Percentiles rank a stretch among this genome's conserved stretches.
Evolutionary conservation across 2,797 vertebrate species (phyloP).

Genomic region (Eulemur rubriventer): DNA sequence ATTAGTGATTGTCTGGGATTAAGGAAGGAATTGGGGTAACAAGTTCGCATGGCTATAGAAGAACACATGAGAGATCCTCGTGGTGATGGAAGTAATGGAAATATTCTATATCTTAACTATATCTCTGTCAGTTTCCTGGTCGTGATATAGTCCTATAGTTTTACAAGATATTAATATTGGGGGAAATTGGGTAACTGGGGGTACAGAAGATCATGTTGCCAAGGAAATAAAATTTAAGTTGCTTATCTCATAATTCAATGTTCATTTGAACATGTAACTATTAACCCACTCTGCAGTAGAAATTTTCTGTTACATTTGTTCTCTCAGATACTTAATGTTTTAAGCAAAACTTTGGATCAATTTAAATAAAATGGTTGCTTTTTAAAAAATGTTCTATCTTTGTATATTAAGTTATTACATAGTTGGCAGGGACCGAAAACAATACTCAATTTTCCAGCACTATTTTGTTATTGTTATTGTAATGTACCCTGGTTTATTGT

Average conservation of each 20-base stretch:
- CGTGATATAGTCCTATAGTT: not conserved
- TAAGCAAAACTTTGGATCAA: not conserved
- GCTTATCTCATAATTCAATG: not conserved
- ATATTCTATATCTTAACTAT: not conserved
- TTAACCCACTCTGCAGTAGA: not conserved
- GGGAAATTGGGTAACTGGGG: not conserved
- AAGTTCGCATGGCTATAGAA: not conserved
- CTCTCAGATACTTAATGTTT: not conserved
- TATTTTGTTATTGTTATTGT: not conserved
- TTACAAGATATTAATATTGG: not conserved
- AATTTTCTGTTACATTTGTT: not conserved
- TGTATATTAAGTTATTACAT: not conserved
- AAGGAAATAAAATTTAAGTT: not conserved
- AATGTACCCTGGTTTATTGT: not conserved
- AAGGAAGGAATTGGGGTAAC: not conserved
- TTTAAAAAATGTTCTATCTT: not conserved
- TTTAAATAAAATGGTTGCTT: not conserved
- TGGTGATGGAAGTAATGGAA: not conserved
- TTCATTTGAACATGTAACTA: not conserved
- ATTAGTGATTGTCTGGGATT: not conserved
- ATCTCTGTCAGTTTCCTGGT: not conserved
- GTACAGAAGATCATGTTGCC: not conserved
- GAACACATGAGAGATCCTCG: not conserved
- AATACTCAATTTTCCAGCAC: not conserved
- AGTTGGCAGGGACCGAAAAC: not conserved